These are phyloP conservation scores for Ancistrus triradiatus DNA, from an alignment of 2,113 vertebrate genomes.

Conservation along the genomic window DNA sequence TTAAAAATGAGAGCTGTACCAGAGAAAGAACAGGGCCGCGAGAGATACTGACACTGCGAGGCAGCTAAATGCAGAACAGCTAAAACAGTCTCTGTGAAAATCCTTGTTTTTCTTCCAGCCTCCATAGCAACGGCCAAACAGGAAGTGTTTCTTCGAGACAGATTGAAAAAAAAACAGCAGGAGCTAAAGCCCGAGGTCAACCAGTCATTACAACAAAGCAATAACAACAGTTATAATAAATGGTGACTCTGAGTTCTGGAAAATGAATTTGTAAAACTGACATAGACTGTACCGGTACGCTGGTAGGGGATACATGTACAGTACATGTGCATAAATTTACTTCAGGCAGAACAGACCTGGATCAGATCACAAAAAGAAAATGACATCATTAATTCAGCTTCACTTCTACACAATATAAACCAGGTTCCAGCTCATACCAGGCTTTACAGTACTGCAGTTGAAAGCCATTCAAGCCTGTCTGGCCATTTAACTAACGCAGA, in stretches of 20 bases:
- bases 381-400: neutral
- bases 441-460: neutral
- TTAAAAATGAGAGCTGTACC: too few relatives aligned
- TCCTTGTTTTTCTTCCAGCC: constrained; percentile 55
- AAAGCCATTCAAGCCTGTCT: neutral
- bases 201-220: neutral
- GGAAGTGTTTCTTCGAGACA: constrained; percentile 51
- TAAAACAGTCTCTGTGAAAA: constrained; percentile 44
- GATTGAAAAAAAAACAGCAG: constrained; percentile 65
- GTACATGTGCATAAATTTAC: neutral
- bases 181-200: constrained; percentile 49
- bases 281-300: neutral
- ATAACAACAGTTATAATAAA: too few relatives aligned
- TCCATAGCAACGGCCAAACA: constrained; percentile 64
- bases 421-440: neutral
- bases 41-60: constrained; percentile 28
- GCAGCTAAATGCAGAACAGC: constrained; percentile 38
- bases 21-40: neutral
- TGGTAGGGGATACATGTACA: neutral
- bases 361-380: too few relatives aligned
- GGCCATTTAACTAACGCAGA: neutral
- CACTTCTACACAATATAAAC: neutral
- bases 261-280: too few relatives aligned
- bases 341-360: neutral
- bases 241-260: too few relatives aligned